A percentile compares a stretch with the other conserved stretches of the same genome.
Conservation (phyloP, 2,113 vertebrate species). For the Hemibagrus wyckioides region DNA sequence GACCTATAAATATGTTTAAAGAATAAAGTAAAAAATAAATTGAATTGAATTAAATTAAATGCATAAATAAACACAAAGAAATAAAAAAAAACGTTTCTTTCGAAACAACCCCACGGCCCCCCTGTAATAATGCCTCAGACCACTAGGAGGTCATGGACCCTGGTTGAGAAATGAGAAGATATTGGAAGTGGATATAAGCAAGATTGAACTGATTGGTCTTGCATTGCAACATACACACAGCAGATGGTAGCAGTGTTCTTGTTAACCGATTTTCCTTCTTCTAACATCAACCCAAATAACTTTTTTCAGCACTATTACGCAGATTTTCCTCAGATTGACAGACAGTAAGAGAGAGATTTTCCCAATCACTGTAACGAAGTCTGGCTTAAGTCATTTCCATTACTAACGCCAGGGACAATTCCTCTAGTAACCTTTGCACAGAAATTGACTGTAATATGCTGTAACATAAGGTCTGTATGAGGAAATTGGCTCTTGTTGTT, state of each 20-base stretch:
- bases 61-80: not conserved
- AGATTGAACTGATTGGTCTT: not conserved
- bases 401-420: not conserved
- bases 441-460: not conserved
- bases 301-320: not conserved
- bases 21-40: not conserved
- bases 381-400: not conserved
- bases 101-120: not conserved
- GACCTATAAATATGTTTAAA: not conserved
- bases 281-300: not conserved
- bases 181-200: too few relatives aligned
- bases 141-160: not conserved
- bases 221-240: conserved; percentile 19
- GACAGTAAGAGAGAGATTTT: not conserved
- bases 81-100: not conserved
- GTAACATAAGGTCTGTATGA: not conserved
- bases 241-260: conserved; percentile 43
- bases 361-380: not conserved
- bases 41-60: too few relatives aligned
- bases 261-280: not conserved
- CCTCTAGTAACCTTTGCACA: not conserved
- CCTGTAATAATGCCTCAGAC: not conserved
- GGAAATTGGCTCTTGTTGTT: not conserved
- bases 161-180: not conserved
- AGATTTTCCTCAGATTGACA: not conserved